Base-by-base conservation (phyloP, 2,888 invertebrate species). In the Caenorhabditis afra region DNA sequence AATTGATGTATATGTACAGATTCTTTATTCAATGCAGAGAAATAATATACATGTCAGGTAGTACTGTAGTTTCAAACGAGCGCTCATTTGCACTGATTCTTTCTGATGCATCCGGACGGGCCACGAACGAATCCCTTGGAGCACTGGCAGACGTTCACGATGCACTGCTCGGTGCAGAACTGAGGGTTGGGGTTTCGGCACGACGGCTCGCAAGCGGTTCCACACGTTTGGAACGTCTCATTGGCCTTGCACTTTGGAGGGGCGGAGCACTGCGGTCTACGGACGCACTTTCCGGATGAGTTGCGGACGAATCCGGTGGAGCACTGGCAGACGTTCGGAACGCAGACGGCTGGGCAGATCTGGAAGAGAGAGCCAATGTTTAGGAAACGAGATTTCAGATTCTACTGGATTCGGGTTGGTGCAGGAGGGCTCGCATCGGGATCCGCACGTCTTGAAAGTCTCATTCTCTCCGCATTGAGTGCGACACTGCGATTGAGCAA, bases 71-170 rank as follows among this genome's bases (percentile, higher is more conserved):
- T n/a, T n/a, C n/a, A n/a, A n/a, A n/a, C n/a, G n/a, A n/a, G n/a
- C n/a, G n/a, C n/a, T n/a, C n/a, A n/a, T n/a, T n/a, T n/a, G n/a
- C 29, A 29, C 29, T 29, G 29, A 29, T 29, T 29, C 3, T 7
- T 29, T 29, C 29, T 14, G 11, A 55, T 18, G 12, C 55, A 55
- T 39, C 55, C 55, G 37, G 3, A 35, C 10, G 18, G 55, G 10
- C 37, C n/a, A 14, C 55, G 22, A 18, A 62, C 50, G 22, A 62
- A 62, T 20, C 62, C 62, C 7, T 23, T 18, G n/a, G 62, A 35
- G 35, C 62, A 62, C 18, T 62, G 62, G 39, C 62, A 62, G 0
- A 50, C 50, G 22, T 62, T 50, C 14, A 50, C n/a, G 16, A 62
- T 50, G 22, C 62, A 62, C n/a, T 35, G 35, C 12, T 47, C 35